phyloP scores from a whole-genome alignment of 2,888 invertebrate species.

The Melanchra persicariae region DNA sequence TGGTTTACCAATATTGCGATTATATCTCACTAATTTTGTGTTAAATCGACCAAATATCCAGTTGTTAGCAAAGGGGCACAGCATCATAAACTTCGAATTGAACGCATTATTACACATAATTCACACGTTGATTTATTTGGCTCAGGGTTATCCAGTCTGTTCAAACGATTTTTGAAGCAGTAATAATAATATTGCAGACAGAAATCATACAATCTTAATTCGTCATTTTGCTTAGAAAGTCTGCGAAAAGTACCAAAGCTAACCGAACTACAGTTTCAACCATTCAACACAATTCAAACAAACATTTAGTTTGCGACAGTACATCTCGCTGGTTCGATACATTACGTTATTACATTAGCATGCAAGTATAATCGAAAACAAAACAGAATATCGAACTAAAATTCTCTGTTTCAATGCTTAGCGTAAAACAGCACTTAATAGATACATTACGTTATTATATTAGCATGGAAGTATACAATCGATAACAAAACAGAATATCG shows the following conservation, averaged over 20 bases:
- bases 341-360: slow-evolving; percentile 67
- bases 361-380: slow-evolving; percentile 52
- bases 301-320: slow-evolving; percentile 41
- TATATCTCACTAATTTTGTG: background rate
- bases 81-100: background rate
- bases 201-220: background rate
- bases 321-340: slow-evolving; percentile 41
- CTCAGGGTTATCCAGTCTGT: no score
- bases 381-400: slow-evolving; percentile 50
- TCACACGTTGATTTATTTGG: background rate
- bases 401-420: slow-evolving; percentile 32
- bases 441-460: no score
- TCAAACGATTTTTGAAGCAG: no score
- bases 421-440: no score
- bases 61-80: background rate
- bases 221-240: background rate
- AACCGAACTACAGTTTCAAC: slow-evolving; percentile 8
- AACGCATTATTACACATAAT: background rate
- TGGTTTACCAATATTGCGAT: slow-evolving; percentile 9
- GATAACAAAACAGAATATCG: no score
- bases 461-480: no score
- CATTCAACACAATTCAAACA: no score
- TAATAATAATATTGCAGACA: no score
- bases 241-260: background rate
- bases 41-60: slow-evolving; percentile 15